phyloP scores from a whole-genome alignment of 2,113 vertebrate species.

The Xenotilapia caudafasciata region DNA sequence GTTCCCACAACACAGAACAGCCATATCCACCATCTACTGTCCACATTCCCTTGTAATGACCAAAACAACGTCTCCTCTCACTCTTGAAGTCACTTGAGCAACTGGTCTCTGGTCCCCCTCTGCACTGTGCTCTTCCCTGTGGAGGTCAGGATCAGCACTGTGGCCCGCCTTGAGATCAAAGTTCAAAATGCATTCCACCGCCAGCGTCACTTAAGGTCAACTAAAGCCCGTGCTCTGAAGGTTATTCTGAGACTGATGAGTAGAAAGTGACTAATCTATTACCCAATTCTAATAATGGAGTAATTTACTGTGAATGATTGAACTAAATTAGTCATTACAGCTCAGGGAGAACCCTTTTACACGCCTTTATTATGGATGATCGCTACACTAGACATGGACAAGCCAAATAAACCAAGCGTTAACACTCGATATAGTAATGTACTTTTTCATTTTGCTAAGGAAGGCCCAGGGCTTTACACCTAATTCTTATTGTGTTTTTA shows the following conservation, averaged over 20 bases:
- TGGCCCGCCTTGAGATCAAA: constrained; percentile 33
- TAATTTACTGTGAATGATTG: constrained; percentile 30
- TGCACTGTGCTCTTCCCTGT: neutral
- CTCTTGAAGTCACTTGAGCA: constrained; percentile 47
- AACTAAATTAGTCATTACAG: constrained; percentile 23
- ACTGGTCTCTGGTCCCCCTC: constrained; percentile 27
- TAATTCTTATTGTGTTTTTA: neutral
- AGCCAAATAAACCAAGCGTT: neutral
- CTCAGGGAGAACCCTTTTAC: neutral
- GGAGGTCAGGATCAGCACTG: constrained; percentile 30
- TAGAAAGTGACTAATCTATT: constrained; percentile 27
- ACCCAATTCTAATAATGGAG: neutral
- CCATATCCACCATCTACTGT: neutral
- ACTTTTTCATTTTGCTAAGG: neutral
- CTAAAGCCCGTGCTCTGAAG: constrained; percentile 8
- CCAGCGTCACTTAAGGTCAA: constrained; percentile 29
- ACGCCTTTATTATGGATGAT: constrained; percentile 1
- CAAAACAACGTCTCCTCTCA: neutral
- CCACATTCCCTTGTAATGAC: neutral
- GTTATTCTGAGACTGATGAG: constrained; percentile 49
- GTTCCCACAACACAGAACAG: neutral
- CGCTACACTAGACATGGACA: neutral
- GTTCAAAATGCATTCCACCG: constrained; percentile 50
- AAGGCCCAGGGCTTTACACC: neutral
- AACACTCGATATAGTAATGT: neutral